Evolutionary conservation across 2,113 vertebrate species (phyloP).

Genomic region (Tragelaphus buxtoni): DNA sequence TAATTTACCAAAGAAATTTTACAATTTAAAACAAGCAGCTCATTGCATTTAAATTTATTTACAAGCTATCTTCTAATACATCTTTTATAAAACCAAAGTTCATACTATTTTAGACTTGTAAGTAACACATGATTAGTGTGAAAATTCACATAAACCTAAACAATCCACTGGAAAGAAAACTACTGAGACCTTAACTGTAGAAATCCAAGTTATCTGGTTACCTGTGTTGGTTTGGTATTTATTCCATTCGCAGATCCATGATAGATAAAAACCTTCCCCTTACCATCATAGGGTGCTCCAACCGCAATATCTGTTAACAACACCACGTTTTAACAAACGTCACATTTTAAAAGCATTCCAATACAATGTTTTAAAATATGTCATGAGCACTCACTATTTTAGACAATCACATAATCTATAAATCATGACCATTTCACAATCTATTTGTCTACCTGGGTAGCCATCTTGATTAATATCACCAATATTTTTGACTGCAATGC

Average conservation of each 20-base stretch:
- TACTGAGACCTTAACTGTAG: not conserved
- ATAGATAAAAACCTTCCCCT: slow-evolving; percentile 93
- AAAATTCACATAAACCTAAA: not conserved
- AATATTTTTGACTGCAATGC: slow-evolving; percentile 92
- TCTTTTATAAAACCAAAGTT: not conserved
- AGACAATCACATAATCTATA: not conserved
- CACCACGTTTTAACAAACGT: slow-evolving; percentile 47
- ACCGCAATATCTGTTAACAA: slow-evolving; percentile 91
- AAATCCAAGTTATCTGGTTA: slow-evolving; percentile 64
- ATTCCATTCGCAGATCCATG: slow-evolving; percentile 91
- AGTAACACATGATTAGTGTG: not conserved
- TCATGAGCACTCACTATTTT: not conserved
- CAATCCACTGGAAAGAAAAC: not conserved
- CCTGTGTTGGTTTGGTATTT: slow-evolving; percentile 90
- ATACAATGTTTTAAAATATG: not conserved
- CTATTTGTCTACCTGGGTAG: slow-evolving; percentile 85
- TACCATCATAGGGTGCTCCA: slow-evolving; percentile 91
- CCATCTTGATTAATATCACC: slow-evolving; percentile 95
- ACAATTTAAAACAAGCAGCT: slow-evolving; percentile 2
- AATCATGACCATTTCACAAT: not conserved
- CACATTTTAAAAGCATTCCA: slow-evolving; percentile 27
- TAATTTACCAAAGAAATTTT: slow-evolving; percentile 6
- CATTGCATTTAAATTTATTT: not conserved
- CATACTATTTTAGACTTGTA: not conserved
- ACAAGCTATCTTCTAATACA: not conserved